A percentile compares a stretch with the other conserved stretches of the same genome.
phyloP scores from a whole-genome alignment of 2,888 invertebrate species.

The Adela reaumurella region DNA sequence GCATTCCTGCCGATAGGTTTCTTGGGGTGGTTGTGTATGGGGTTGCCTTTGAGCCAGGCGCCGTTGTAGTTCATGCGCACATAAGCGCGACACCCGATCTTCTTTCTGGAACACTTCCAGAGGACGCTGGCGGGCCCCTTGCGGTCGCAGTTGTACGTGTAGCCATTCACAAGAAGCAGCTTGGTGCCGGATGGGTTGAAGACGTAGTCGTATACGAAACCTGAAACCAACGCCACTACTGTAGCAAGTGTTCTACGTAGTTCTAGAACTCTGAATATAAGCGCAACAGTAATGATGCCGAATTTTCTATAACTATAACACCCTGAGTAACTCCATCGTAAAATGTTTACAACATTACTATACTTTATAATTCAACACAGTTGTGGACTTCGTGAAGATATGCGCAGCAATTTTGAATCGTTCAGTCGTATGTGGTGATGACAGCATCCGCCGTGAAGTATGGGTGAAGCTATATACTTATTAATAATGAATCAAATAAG shows the following conservation, averaged over 20 bases:
- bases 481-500: too few relatives aligned
- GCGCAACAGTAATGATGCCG: too few relatives aligned
- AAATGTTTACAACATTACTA: too few relatives aligned
- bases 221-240: not conserved
- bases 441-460: too few relatives aligned
- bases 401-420: too few relatives aligned
- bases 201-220: not conserved
- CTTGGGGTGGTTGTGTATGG: conserved; percentile 10
- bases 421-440: too few relatives aligned
- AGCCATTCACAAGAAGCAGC: conserved; percentile 13
- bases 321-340: too few relatives aligned
- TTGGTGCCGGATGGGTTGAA: not conserved
- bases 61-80: conserved; percentile 11
- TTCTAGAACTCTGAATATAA: too few relatives aligned
- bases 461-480: too few relatives aligned
- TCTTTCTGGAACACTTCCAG: conserved; percentile 17
- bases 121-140: conserved; percentile 11
- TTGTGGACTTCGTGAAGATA: too few relatives aligned
- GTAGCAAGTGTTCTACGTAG: not conserved
- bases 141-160: conserved; percentile 14
- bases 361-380: too few relatives aligned
- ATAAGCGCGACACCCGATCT: conserved; percentile 12
- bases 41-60: conserved; percentile 6
- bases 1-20: not conserved
- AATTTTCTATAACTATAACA: too few relatives aligned